phyloP scores from a whole-genome alignment of 1,140 invertebrate genomes.

The Pteromalus puparum region DNA sequence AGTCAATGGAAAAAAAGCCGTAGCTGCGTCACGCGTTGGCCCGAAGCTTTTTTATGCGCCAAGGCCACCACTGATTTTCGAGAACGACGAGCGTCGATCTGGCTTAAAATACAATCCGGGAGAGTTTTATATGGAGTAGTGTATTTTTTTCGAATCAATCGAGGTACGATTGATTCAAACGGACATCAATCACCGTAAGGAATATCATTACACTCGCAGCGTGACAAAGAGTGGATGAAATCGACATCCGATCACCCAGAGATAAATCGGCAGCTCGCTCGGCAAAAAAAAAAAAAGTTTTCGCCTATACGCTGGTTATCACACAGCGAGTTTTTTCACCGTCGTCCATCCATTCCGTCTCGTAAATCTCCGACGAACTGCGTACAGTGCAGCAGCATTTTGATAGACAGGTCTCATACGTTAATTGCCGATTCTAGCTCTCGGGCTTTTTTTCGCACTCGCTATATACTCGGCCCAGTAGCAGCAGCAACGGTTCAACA shows the following conservation, averaged over 20 bases:
- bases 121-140: background rate
- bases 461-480: too few species aligned
- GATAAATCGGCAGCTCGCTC: constrained; percentile 30
- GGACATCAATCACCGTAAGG: background rate
- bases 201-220: constrained; percentile 14
- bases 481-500: constrained; percentile 67
- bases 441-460: constrained; percentile 49
- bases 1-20: constrained; percentile 32
- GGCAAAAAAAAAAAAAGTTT: background rate
- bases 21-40: background rate
- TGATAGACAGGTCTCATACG: constrained; percentile 72
- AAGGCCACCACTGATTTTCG: background rate
- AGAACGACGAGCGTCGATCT: background rate
- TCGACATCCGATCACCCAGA: background rate
- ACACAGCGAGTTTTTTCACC: background rate
- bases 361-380: constrained; percentile 63
- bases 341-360: constrained; percentile 34
- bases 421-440: constrained; percentile 67
- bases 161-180: too few species aligned
- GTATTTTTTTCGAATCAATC: too few species aligned
- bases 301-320: background rate
- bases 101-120: background rate
- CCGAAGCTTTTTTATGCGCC: constrained; percentile 5
- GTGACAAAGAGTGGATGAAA: background rate
- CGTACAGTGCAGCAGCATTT: constrained; percentile 52